These are phyloP conservation scores for Oryzias melastigma DNA, from an alignment of 2,113 vertebrate species.

Conservation along the genomic window DNA sequence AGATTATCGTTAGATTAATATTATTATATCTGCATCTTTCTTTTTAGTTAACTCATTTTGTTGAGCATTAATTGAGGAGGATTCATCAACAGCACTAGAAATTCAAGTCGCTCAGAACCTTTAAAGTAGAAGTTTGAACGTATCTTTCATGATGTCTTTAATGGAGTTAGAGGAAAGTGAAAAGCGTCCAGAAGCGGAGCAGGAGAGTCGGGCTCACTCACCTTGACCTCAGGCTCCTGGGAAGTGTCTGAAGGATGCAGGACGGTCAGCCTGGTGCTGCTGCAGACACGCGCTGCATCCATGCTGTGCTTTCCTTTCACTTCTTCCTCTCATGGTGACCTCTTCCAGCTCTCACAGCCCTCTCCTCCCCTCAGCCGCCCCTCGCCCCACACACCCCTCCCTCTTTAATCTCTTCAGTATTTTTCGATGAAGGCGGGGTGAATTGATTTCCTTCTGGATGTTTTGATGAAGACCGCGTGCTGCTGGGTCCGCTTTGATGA, in stretches of 20 bases:
- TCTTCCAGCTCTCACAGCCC: constrained; percentile 31
- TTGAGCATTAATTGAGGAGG: too few relatives aligned
- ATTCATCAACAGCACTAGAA: too few relatives aligned
- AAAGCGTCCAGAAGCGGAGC: too few relatives aligned
- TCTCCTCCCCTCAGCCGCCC: constrained; percentile 29
- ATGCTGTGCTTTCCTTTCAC: constrained; percentile 37
- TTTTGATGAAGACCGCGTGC: constrained; percentile 10
- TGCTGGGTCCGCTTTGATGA: constrained; percentile 37
- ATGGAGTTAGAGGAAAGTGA: too few relatives aligned
- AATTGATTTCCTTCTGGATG: constrained; percentile 30
- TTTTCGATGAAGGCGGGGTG: too few relatives aligned
- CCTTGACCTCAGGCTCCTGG: constrained; percentile 34
- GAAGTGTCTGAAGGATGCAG: constrained; percentile 42
- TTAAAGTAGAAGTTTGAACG: too few relatives aligned
- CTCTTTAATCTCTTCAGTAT: not conserved
- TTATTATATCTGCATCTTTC: too few relatives aligned
- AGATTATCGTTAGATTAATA: too few relatives aligned
- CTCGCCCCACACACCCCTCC: constrained; percentile 21
- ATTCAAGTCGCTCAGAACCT: too few relatives aligned
- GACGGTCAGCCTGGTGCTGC: constrained; percentile 52
- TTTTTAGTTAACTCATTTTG: too few relatives aligned
- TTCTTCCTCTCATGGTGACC: constrained; percentile 41
- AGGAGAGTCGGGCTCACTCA: constrained; percentile 16
- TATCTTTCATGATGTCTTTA: too few relatives aligned
- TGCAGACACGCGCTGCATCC: constrained; percentile 32